Percentiles rank a stretch among this genome's conserved stretches.
Conservation (phyloP, 2,888 invertebrate species). For the Ommatoiulus sabulosus region DNA sequence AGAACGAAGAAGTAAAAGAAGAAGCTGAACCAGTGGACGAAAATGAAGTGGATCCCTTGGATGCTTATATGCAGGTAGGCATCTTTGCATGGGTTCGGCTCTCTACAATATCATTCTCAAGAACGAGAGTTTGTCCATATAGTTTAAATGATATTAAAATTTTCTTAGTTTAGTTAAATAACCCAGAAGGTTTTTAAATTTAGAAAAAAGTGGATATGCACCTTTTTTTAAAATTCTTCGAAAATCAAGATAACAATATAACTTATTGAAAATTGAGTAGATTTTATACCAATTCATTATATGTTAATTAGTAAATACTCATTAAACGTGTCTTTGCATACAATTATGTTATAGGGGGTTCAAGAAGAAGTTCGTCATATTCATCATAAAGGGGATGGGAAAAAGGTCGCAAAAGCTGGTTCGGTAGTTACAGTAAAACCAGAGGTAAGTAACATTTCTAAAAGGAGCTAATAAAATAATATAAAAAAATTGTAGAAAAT, state of each 20-base stretch:
- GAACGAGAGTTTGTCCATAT: no score
- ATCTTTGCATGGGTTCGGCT: neutral
- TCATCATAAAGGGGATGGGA: constrained; percentile 76
- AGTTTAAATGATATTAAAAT: no score
- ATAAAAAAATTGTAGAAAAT: neutral
- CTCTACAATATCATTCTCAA: no score
- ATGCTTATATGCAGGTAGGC: constrained; percentile 95
- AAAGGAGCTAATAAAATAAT: no score
- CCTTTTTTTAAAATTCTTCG: no score
- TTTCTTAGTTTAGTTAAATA: no score
- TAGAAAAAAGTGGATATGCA: no score
- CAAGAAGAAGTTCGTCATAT: constrained; percentile 85
- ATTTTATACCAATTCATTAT: no score
- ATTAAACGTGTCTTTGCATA: neutral
- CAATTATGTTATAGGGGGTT: constrained; percentile 68
- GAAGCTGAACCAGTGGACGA: constrained; percentile 67
- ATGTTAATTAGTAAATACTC: neutral
- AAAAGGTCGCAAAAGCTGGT: constrained; percentile 61
- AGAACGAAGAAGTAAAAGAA: constrained; percentile 65
- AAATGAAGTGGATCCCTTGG: constrained; percentile 93
- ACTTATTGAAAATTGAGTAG: no score
- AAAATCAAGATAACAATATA: no score
- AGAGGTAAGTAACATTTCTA: neutral
- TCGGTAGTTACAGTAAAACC: constrained; percentile 58
- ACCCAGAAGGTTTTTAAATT: no score